Base-by-base conservation (phyloP, 2,797 vertebrate genomes). In the Leucoraja ocellata region DNA sequence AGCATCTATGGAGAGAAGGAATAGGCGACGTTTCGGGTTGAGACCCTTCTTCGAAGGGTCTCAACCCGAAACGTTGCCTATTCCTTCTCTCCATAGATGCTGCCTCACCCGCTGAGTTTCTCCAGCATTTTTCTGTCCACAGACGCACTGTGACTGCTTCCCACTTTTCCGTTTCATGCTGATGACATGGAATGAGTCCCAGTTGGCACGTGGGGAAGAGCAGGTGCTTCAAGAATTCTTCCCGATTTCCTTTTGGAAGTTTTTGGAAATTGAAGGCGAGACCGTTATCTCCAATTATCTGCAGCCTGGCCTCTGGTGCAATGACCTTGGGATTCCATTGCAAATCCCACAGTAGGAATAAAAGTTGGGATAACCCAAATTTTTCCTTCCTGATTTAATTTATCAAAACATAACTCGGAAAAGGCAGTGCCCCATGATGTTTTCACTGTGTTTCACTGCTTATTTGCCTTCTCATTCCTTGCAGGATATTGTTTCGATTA, bases 381-480 rank as follows among this genome's bases (percentile, higher is more conserved):
- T 61, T 28, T n/a, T 63, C 58, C 28, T n/a, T 86, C 83, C 83
- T 86, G 83, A n/a, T 63, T 63, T n/a, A 86, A n/a, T 86, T 86
- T 61, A 5, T 16, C 25, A 63, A 63, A 61, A 61, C 58, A n/a
- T 14, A 28, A 63, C 13, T 63, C 25, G 83, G 83, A 63, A 63
- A 86, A 63, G 83, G 54, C 83, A 61, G 83, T 28, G 83, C 3
- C 25, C 25, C 83, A 46, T 36, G 23, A 81, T 54, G n/a, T 86
- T 63, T 86, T 86, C 11, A 63, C 83, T n/a, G 14, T 14, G 25
- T n/a, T 1, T n/a, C 65, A 21, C 21, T 54, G 80, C 4, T 83
- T 54, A 58, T 79, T 79, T 79, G 32, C 21, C 39, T 39, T 39
- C 36, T 18, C 16, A 79, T 79, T 79, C 77, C 78, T 58, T 58